phyloP scores from a whole-genome alignment of 2,113 vertebrate species.

The Anseranas semipalmata region DNA sequence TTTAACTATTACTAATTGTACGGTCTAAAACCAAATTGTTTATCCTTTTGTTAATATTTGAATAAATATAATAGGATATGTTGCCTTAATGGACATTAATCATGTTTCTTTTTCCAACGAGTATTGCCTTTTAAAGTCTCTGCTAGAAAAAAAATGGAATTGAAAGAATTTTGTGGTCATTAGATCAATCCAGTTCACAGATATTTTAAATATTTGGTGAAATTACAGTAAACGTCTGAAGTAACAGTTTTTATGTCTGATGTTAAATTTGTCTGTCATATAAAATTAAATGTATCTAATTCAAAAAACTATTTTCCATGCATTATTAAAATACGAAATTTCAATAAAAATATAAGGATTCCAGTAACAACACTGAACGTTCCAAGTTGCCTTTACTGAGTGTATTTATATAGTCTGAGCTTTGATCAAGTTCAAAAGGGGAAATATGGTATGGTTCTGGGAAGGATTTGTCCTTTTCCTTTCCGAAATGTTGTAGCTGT shows the following conservation, averaged over 20 bases:
- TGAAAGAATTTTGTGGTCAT: constrained; percentile 5
- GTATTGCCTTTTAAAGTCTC: neutral
- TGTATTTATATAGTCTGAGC: neutral
- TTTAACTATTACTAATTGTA: constrained; percentile 3
- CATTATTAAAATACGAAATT: neutral
- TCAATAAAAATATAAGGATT: neutral
- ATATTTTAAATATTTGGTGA: constrained; percentile 32
- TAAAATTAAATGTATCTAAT: neutral
- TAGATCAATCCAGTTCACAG: neutral
- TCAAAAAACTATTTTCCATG: neutral
- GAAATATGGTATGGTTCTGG: neutral
- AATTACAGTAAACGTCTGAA: neutral
- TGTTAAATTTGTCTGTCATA: neutral
- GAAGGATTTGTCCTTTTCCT: neutral
- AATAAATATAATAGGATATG: neutral
- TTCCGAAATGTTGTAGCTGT: neutral
- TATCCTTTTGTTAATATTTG: neutral
- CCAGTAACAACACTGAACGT: neutral
- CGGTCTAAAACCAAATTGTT: neutral
- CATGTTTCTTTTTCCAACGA: neutral
- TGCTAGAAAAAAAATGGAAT: neutral
- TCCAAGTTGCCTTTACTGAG: neutral
- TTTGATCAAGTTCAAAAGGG: neutral
- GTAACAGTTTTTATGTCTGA: neutral
- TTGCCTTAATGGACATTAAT: neutral